phyloP scores from a whole-genome alignment of 2,888 invertebrate species.

The Neria commutata region DNA sequence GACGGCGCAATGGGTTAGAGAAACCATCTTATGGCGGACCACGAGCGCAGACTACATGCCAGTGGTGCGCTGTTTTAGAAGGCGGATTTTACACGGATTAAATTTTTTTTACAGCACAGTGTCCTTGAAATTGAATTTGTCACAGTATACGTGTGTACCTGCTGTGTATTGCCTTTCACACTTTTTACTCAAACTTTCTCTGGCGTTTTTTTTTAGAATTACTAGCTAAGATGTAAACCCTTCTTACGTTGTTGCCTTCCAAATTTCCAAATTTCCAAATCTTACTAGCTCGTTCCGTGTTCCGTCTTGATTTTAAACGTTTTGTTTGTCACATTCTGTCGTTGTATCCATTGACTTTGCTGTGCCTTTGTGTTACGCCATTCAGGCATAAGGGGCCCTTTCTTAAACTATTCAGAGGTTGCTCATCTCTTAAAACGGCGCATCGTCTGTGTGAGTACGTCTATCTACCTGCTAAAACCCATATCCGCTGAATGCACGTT shows the following conservation, averaged over 20 bases:
- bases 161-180: not conserved
- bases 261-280: not conserved
- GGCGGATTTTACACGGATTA: no score
- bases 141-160: slow-evolving; percentile 7
- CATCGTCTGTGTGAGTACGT: not conserved
- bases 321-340: slow-evolving; percentile 8
- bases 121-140: slow-evolving; percentile 21
- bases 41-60: no score
- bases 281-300: not conserved
- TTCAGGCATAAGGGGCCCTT: not conserved
- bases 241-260: slow-evolving; percentile 10
- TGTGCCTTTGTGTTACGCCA: not conserved
- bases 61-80: no score
- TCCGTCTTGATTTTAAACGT: not conserved
- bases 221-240: slow-evolving; percentile 17
- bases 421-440: no score
- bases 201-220: not conserved
- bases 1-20: slow-evolving; percentile 37
- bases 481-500: not conserved
- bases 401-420: no score
- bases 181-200: slow-evolving; percentile 3
- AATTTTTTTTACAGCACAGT: slow-evolving; percentile 5
- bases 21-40: not conserved
- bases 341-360: slow-evolving; percentile 18
- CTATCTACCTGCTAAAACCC: not conserved